These are phyloP conservation scores for Theretra japonica DNA, from an alignment of 2,888 invertebrate species.

Conservation along the genomic window DNA sequence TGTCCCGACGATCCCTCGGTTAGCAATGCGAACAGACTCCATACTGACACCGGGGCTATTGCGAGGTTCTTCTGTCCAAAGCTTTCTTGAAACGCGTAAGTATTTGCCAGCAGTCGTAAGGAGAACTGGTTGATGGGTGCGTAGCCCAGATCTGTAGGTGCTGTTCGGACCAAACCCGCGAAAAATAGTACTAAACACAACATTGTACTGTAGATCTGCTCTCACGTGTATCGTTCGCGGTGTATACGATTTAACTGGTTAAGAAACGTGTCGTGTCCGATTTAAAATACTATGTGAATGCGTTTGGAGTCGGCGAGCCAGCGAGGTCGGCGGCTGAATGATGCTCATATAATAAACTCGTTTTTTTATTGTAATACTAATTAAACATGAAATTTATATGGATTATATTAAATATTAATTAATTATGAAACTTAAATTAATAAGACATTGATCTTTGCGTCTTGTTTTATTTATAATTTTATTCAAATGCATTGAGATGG, in stretches of 20 bases:
- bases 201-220: conserved; percentile 50
- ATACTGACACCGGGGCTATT: conserved; percentile 73
- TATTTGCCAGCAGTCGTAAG: conserved; percentile 67
- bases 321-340: conserved; percentile 22
- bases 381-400: not conserved
- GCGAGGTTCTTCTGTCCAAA: conserved; percentile 70
- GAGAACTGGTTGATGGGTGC: conserved; percentile 69
- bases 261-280: conserved; percentile 51
- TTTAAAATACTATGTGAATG: conserved; percentile 30
- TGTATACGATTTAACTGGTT: conserved; percentile 68
- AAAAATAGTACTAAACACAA: conserved; percentile 39
- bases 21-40: conserved; percentile 73
- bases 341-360: not conserved
- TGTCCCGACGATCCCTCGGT: conserved; percentile 76
- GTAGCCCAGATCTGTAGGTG: conserved; percentile 61
- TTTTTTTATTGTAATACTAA: not conserved
- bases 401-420: too few species aligned
- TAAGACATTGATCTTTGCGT: too few species aligned
- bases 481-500: too few species aligned
- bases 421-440: too few species aligned
- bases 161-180: conserved; percentile 56
- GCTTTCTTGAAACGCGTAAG: conserved; percentile 69
- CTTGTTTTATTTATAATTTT: too few species aligned
- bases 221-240: conserved; percentile 64
- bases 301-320: conserved; percentile 26